Percentiles rank a stretch among this genome's conserved stretches.
Conservation (phyloP, 1,140 invertebrate genomes). For the Heliconius melpomene region DNA sequence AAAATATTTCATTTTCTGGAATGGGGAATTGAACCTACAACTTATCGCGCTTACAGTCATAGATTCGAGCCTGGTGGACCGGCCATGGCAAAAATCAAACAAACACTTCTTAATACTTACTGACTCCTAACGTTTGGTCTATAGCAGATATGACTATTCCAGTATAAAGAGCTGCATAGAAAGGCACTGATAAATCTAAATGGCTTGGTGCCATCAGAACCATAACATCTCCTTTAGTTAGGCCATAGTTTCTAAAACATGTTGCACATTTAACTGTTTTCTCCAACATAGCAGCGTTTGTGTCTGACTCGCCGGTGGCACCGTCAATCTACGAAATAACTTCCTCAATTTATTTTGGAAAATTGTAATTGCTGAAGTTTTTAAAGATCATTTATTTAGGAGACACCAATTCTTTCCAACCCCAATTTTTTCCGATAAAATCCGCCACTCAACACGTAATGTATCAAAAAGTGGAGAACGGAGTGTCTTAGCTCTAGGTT, state of each 20-base stretch:
- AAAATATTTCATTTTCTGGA: no score
- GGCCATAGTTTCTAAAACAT: slow-evolving; percentile 62
- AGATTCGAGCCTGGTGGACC: no score
- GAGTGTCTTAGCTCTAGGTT: no score
- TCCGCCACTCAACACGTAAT: no score
- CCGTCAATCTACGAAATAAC: slow-evolving; percentile 67
- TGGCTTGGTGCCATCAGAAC: slow-evolving; percentile 60
- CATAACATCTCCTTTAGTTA: slow-evolving; percentile 70
- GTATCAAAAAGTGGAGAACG: no score
- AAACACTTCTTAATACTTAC: slow-evolving; percentile 44
- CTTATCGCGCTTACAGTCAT: not conserved
- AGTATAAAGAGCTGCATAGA: slow-evolving; percentile 57
- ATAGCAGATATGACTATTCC: slow-evolving; percentile 50
- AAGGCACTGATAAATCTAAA: slow-evolving; percentile 65
- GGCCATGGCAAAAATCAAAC: no score
- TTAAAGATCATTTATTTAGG: no score
- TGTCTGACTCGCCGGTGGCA: slow-evolving; percentile 66
- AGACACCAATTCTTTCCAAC: no score
- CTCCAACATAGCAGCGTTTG: slow-evolving; percentile 59
- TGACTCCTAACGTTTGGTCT: slow-evolving; percentile 49
- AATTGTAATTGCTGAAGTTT: no score
- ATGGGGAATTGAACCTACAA: not conserved
- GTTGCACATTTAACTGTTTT: slow-evolving; percentile 52
- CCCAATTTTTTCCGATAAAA: no score
- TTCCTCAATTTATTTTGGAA: no score